Evolutionary conservation across 2,888 invertebrate species (phyloP), one percentile per base, ranked within the genome.

Genomic region (Rotaria socialis): DNA sequence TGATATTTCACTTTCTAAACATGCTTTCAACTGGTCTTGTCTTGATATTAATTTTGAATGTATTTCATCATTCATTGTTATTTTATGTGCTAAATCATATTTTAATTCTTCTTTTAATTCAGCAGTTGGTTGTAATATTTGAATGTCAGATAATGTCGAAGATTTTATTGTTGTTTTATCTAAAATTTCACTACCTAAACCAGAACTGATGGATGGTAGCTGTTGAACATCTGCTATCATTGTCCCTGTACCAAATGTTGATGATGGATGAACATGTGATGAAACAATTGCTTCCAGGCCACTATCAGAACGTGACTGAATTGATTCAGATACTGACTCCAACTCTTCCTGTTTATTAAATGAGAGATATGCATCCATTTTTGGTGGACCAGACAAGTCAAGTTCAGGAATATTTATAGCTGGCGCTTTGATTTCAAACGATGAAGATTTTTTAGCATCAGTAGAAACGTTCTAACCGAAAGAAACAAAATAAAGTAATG

Each of bases 51-150:
- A 47, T 80, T 80, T 80, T 43, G 80, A 10, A 47, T 4, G 80
- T 80, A n/a, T 80, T 8, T 80, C 80, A 80, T 80, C 80, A n/a
- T 80, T 80, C 47, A 80, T 47, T 43, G 80, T 47, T 10, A 80
- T 80, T n/a, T 47, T 47, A 14, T 14, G 24, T 24, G 43, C n/a
- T 19, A 47, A 47, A n/a, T 80, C 80, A 80, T 80, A 6, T 47
- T 6, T 27, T 43, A 14, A 50, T 47, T 80, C 47, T 24, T 24
- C 1, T 47, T 43, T 47, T n/a, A n/a, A 47, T 80, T 19, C 11
- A 47, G 3, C n/a, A 22, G 14, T 11, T 80, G n/a, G n/a, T 75
- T 75, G 10, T 14, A 19, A 2, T 24, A 22, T 0, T 80, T 80
- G 14, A 8, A 80, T 80, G 47, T 43, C 43, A 0, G 43, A 41